These are phyloP conservation scores for Drymodes brunneopygia DNA, from an alignment of 2,113 vertebrate genomes.

Conservation along the genomic window DNA sequence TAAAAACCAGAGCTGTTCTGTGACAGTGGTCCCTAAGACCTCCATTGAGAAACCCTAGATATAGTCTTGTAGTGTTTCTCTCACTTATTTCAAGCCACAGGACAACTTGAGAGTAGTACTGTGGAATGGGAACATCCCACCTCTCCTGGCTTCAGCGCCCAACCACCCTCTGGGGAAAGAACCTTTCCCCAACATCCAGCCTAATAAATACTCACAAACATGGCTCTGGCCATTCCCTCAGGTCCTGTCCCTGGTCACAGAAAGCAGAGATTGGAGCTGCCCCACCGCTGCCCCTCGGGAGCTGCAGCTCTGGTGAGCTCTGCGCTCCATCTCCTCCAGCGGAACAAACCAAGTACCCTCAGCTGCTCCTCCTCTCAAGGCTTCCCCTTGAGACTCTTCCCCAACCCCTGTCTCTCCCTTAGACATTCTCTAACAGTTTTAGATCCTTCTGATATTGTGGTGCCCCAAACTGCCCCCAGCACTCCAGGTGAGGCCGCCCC, in stretches of 20 bases:
- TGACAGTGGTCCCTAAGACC: not conserved
- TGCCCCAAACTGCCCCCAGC: not conserved
- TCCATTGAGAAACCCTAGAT: not conserved
- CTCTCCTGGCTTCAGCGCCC: not conserved
- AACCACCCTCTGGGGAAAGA: not conserved
- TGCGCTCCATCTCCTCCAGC: not conserved
- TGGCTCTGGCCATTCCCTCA: not conserved
- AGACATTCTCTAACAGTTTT: not conserved
- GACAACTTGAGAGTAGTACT: not conserved
- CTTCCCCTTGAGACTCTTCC: not conserved
- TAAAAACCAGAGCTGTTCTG: not conserved
- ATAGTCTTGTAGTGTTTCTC: not conserved
- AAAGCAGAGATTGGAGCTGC: not conserved
- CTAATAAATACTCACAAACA: not conserved
- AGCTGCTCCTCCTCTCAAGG: not conserved
- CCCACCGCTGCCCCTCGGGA: not conserved
- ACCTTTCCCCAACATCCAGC: not conserved
- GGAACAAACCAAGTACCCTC: not conserved
- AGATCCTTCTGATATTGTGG: not conserved
- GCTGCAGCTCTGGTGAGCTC: not conserved
- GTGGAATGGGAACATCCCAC: not conserved
- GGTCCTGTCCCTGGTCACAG: not conserved
- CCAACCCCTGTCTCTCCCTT: not conserved
- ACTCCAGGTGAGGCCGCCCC: not conserved
- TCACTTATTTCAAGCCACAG: not conserved